Evolutionary conservation across 2,888 invertebrate genomes (phyloP).

Genomic region (Limenitis camilla): DNA sequence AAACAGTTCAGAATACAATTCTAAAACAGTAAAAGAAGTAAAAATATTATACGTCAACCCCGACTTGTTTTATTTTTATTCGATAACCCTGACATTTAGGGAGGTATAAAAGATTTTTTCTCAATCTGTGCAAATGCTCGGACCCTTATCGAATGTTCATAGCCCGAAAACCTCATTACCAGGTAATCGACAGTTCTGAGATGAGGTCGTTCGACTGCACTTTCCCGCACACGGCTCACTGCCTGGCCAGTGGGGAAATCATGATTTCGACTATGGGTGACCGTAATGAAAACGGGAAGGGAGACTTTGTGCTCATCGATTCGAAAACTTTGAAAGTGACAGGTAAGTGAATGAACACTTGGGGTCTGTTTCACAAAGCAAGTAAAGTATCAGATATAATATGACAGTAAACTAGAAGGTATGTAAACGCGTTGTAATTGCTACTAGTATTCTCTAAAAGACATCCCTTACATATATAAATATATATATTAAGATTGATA

Average conservation of each 20-base stretch:
- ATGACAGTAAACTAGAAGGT: too few relatives aligned
- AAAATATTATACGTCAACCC: too few relatives aligned
- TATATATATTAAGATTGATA: too few relatives aligned
- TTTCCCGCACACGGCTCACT: conserved; percentile 96
- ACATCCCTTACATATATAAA: too few relatives aligned
- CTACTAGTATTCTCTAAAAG: too few relatives aligned
- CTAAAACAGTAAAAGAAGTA: too few relatives aligned
- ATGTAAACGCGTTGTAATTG: too few relatives aligned
- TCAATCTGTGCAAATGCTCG: conserved; percentile 6
- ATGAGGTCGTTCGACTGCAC: conserved; percentile 84
- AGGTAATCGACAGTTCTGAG: conserved; percentile 88
- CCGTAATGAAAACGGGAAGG: conserved; percentile 85
- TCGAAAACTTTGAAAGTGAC: conserved; percentile 83
- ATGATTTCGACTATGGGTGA: conserved; percentile 98
- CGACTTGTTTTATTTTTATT: neutral
- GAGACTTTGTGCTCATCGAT: conserved; percentile 92
- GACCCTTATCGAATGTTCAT: conserved; percentile 41
- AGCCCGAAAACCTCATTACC: conserved; percentile 54
- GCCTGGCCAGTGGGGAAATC: conserved; percentile 92
- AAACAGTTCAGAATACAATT: too few relatives aligned
- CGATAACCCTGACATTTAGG: neutral
- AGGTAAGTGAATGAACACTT: conserved; percentile 58
- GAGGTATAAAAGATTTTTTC: neutral
- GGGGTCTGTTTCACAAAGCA: neutral
- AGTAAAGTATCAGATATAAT: too few relatives aligned